Conservation (phyloP, 2,888 invertebrate species). For the Nephrotoma flavescens region DNA sequence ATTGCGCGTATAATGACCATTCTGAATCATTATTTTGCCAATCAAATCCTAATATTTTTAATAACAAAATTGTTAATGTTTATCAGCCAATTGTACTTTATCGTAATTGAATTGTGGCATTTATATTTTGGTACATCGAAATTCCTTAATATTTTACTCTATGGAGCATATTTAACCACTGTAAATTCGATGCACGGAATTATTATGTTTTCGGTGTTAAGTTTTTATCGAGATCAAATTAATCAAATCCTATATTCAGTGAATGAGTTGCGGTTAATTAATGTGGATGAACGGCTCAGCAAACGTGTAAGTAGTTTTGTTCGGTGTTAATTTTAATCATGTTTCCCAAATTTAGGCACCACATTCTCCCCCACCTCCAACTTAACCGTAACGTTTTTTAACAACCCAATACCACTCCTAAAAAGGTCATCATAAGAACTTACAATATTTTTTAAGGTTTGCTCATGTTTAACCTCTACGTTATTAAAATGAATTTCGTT, state of each 20-base stretch:
- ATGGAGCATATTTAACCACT: neutral
- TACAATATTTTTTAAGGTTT: too few relatives aligned
- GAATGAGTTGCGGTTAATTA: neutral
- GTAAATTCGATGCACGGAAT: neutral
- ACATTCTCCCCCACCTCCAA: too few relatives aligned
- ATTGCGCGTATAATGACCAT: neutral
- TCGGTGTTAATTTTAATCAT: too few relatives aligned
- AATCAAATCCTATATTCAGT: neutral
- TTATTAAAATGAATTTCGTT: too few relatives aligned
- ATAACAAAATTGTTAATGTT: neutral
- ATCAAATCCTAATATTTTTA: neutral
- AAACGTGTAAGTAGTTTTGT: neutral
- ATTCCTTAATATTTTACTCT: too few relatives aligned
- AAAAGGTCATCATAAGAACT: too few relatives aligned
- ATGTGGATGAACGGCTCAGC: neutral
- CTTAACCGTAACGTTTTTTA: too few relatives aligned
- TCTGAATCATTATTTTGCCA: neutral
- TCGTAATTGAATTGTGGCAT: neutral
- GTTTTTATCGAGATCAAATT: neutral
- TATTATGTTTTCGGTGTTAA: neutral
- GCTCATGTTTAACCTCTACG: too few relatives aligned
- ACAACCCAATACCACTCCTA: too few relatives aligned
- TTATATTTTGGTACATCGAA: neutral
- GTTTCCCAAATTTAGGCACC: too few relatives aligned
- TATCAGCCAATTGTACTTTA: neutral